Evolutionary conservation across 2,888 invertebrate species (phyloP), one percentile per base, ranked within the genome.

Genomic region (Laothoe populi): DNA sequence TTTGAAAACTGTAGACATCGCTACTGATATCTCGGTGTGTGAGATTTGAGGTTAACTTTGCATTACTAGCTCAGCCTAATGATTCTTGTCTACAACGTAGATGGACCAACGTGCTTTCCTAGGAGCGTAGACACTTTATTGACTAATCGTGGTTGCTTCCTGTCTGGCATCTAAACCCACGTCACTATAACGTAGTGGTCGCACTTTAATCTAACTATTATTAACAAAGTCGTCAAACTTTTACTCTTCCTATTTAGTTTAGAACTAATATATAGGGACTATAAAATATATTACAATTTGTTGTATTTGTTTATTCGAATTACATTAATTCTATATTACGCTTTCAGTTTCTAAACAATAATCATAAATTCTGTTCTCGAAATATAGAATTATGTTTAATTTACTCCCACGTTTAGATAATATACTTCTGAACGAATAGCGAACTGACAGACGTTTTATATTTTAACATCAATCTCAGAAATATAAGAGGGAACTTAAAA

Each of bases 401-500:
- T 8, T 4, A 8, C 38, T 0, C 0, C 38, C 13, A 10, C 8
- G 46, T 23, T 11, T 23, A 46, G 23, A 46, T 3, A 11, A 11
- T 31, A 10, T 16, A 21, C 53, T 11, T 11, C 5, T 13, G 19
- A 53, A 35, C 49, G 35, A 53, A 35, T n/a, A n/a, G n/a, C n/a
- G n/a, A n/a, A n/a, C n/a, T n/a, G 40, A 44, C 21, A 31, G 40
- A 26, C 40, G 11, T 42, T 61, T 53, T 42, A 19, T 58, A 62
- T 65, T 64, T 70, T 66, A 67, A 71, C 73, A 81, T 74, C 76
- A 81, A 81, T 81, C 77, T 73, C 71, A 63, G 66, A 74, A 73
- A 80, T 80, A 81, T 79, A 77, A 78, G 70, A 77, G 77, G 74
- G 77, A 82, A 84, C 81, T 84, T 85, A 85, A 85, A 86, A 86